Percentiles rank a stretch among this genome's conserved stretches.
Conservation (phyloP, 1,140 invertebrate genomes). For the Procambarus virginalis region DNA sequence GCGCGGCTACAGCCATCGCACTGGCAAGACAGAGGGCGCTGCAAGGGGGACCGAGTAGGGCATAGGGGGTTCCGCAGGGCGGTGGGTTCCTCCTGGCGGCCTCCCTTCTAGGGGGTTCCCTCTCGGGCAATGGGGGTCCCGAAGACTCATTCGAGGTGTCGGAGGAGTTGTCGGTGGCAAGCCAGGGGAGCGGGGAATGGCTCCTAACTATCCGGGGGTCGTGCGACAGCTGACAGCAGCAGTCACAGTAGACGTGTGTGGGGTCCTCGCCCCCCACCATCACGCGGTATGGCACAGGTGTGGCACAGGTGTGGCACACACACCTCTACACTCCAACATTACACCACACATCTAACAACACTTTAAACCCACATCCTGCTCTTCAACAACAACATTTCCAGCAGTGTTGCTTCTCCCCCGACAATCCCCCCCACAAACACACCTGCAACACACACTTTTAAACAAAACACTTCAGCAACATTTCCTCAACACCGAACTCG, state of each 20-base stretch:
- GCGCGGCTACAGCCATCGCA: conserved; percentile 30
- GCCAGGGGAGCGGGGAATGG: conserved; percentile 33
- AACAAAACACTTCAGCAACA: background rate
- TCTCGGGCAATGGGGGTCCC: background rate
- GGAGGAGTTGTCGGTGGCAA: conserved; percentile 16
- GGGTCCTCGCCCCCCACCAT: conserved; percentile 46
- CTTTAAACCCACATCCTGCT: background rate
- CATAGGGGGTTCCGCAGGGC: background rate
- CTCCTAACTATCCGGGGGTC: background rate
- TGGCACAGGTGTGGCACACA: background rate
- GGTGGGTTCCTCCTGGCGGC: background rate
- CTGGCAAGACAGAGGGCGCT: conserved; percentile 6
- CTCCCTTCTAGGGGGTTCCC: background rate
- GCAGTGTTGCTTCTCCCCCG: too few relatives aligned
- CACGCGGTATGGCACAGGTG: conserved; percentile 6
- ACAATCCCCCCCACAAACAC: too few relatives aligned
- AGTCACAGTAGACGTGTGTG: conserved; percentile 44
- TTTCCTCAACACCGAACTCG: background rate
- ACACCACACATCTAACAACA: background rate
- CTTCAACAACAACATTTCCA: too few relatives aligned
- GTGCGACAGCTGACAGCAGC: conserved; percentile 9
- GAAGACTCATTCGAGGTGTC: background rate
- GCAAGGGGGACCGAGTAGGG: background rate
- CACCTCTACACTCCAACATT: background rate
- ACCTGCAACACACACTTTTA: background rate